A percentile compares a stretch with the other conserved stretches of the same genome.
These are phyloP conservation scores for Pseudopodoces humilis DNA, from an alignment of 2,113 vertebrate species.

Conservation along the genomic window DNA sequence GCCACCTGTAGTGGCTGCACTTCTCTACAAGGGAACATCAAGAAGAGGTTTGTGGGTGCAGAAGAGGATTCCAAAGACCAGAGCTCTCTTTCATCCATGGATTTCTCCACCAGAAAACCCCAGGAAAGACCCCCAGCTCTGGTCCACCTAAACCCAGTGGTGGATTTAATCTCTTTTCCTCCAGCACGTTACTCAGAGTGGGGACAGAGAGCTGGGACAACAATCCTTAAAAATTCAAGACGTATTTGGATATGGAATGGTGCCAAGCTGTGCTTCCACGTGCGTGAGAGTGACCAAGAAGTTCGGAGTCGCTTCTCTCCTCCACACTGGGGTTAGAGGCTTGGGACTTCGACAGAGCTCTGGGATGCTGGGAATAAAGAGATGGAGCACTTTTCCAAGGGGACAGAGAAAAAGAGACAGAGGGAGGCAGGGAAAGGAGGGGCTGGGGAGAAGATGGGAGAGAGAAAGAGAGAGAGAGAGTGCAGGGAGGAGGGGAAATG, in stretches of 20 bases:
- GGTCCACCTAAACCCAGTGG: not conserved
- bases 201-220: not conserved
- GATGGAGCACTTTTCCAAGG: conserved; percentile 73
- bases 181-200: not conserved
- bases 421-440: conserved; percentile 47
- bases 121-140: not conserved
- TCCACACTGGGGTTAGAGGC: not conserved
- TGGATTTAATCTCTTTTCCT: not conserved
- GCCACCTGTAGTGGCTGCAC: not conserved
- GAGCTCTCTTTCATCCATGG: not conserved
- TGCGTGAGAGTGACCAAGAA: not conserved
- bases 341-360: conserved; percentile 63
- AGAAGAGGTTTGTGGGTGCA: not conserved
- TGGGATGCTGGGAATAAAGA: conserved; percentile 72
- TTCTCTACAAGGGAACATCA: not conserved
- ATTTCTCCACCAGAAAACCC: not conserved
- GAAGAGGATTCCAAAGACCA: not conserved
- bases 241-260: not conserved
- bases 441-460: conserved; percentile 59
- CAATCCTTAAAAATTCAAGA: not conserved
- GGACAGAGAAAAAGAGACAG: conserved; percentile 63
- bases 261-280: not conserved
- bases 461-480: conserved; percentile 62
- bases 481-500: conserved; percentile 82
- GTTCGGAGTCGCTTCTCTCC: not conserved